Percentiles rank a stretch among this genome's conserved stretches.
phyloP scores from a whole-genome alignment of 2,888 invertebrate species.

The Aporophyla nigra region DNA sequence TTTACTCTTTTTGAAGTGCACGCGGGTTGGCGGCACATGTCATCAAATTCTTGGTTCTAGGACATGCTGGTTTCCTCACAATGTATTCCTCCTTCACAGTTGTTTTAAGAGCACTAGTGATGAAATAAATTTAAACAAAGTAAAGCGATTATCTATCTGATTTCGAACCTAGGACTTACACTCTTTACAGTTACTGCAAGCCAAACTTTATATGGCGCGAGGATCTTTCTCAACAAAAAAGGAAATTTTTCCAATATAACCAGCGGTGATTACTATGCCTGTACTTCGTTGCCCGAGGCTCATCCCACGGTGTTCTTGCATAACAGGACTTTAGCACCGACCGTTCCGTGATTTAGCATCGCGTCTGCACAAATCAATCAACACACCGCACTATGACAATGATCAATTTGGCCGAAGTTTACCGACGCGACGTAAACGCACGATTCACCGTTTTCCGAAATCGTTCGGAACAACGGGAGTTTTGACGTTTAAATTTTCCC shows the following conservation, averaged over 20 bases:
- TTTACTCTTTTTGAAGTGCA: not conserved
- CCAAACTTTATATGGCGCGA: constrained; percentile 16
- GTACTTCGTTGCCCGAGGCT: constrained; percentile 35
- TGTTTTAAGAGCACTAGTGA: too few species aligned
- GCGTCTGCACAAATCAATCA: constrained; percentile 64
- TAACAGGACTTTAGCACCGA: constrained; percentile 62
- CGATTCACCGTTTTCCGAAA: constrained; percentile 63
- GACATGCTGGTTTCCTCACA: too few species aligned
- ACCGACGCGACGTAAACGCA: constrained; percentile 55
- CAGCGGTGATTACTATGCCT: constrained; percentile 15
- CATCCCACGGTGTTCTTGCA: constrained; percentile 61
- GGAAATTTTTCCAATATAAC: constrained; percentile 4
- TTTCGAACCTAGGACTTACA: too few species aligned
- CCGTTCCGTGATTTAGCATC: constrained; percentile 61
- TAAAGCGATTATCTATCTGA: too few species aligned
- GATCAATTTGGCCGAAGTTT: constrained; percentile 59
- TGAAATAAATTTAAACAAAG: too few species aligned
- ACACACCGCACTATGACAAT: constrained; percentile 61
- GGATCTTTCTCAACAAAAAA: constrained; percentile 8
- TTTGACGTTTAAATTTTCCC: constrained; percentile 52
- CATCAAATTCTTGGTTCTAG: too few species aligned
- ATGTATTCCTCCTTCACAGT: too few species aligned
- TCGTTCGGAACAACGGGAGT: constrained; percentile 57
- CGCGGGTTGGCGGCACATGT: too few species aligned
- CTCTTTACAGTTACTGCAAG: not conserved